Evolutionary conservation across 2,113 vertebrate species (phyloP), one percentile per base, ranked within the genome.

Genomic region (Pelobates fuscus): DNA sequence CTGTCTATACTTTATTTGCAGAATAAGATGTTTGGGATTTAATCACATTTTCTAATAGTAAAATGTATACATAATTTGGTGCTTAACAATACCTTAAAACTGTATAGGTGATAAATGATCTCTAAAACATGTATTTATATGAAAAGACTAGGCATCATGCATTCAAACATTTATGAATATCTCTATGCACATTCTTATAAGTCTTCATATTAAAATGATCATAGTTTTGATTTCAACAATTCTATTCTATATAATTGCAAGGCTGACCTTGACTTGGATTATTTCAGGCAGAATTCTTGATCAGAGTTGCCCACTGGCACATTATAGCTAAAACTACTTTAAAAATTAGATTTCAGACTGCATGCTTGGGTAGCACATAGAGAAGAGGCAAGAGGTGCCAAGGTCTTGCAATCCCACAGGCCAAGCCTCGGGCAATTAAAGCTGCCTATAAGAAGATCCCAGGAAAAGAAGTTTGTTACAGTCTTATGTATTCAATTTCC

Each of bases 371-470:
- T 66, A 12, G 30, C n/a, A 41, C 29, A 58, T 26, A 44, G 52
- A 59, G 54, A 25, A 41, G 21, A 70, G 30, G 4, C 67, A 43
- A 46, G 20, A 58, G n/a, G 67, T 41, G 30, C 44, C 24, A 74
- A 74, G 61, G 71, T 74, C 62, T 66, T 58, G 8, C 23, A 20
- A 44, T 21, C n/a, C 72, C 54, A 76, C 52, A 60, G 55, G 72
- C 54, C 72, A 76, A 54, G 71, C 71, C 62, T 75, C 63, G 21
- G 71, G 72, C 72, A 67, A 6, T 65, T 74, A 21, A 55, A 61
- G 30, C 43, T 37, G 59, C 44, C 44, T 67, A 60, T 20, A 76
- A 37, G 37, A 67, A 76, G 55, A 49, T 60, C 54, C 54, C 27
- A 21, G 3, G 27, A 32, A 60, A 29, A 49, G 49, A 67, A 18